Evolutionary conservation across 2,113 vertebrate species (phyloP).

Genomic region (Thymallus thymallus): DNA sequence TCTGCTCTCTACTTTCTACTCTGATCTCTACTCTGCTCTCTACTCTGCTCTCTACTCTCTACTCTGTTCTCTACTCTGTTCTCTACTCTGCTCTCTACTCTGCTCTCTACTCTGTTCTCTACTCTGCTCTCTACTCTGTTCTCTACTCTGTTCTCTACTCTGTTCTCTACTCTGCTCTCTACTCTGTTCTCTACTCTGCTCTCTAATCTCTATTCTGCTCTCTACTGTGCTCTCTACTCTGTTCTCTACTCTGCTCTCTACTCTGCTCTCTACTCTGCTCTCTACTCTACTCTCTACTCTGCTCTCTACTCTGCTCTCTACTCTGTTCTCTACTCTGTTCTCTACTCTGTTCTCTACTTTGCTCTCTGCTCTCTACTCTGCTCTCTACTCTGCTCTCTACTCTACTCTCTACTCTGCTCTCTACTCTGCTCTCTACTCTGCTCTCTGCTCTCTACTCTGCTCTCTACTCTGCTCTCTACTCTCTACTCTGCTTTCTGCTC

Average conservation of each 20-base stretch:
- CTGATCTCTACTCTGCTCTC: too few relatives aligned
- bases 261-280: too few relatives aligned
- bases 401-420: conserved; percentile 13
- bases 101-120: neutral
- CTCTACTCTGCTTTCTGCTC: too few relatives aligned
- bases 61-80: too few relatives aligned
- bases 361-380: neutral
- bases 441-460: conserved; percentile 18
- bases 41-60: neutral
- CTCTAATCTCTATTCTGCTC: conserved; percentile 37
- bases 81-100: conserved; percentile 34
- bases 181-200: too few relatives aligned
- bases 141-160: too few relatives aligned
- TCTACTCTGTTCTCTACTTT: too few relatives aligned
- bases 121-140: too few relatives aligned
- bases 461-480: neutral
- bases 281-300: too few relatives aligned
- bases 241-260: too few relatives aligned
- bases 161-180: neutral
- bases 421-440: neutral
- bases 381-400: too few relatives aligned
- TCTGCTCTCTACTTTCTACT: neutral
- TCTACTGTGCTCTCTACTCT: neutral
- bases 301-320: conserved; percentile 32
- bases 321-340: conserved; percentile 3